Evolutionary conservation across 2,113 vertebrate genomes (phyloP).

Genomic region (Paramormyrops kingsleyae): DNA sequence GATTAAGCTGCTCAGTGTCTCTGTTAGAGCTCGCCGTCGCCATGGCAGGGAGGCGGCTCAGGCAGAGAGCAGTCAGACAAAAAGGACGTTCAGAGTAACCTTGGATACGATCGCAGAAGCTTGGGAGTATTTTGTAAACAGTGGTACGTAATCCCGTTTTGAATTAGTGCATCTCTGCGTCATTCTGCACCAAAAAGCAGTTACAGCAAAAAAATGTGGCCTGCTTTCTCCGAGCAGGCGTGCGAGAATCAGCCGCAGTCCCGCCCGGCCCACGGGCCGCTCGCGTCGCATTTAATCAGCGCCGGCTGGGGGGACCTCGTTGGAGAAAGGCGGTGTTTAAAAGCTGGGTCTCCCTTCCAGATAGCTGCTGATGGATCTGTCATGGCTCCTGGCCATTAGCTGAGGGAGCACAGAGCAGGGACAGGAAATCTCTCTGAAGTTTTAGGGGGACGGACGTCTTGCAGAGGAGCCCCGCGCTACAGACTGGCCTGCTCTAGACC

Average conservation of each 20-base stretch:
- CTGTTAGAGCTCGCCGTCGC: background rate
- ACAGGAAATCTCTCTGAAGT: background rate
- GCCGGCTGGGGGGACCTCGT: constrained; percentile 34
- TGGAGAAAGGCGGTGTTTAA: constrained; percentile 26
- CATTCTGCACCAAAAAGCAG: background rate
- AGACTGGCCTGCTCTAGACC: background rate
- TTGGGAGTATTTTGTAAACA: background rate
- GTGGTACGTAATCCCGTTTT: background rate
- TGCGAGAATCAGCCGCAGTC: background rate
- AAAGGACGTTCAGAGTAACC: background rate
- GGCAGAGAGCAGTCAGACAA: background rate
- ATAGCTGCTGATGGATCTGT: constrained; percentile 42
- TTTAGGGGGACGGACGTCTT: background rate
- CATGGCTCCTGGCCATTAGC: constrained; percentile 22
- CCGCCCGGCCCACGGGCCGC: constrained; percentile 13
- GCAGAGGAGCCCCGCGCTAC: background rate
- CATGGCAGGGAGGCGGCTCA: too few relatives aligned
- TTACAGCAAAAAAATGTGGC: background rate
- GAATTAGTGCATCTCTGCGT: background rate
- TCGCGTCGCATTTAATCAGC: constrained; percentile 29
- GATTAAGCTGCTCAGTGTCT: background rate
- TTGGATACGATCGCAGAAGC: background rate
- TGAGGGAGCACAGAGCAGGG: background rate
- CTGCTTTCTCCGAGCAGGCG: background rate
- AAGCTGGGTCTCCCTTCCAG: constrained; percentile 26